Percentiles rank a stretch among this genome's conserved stretches.
Evolutionary conservation across 2,888 invertebrate species (phyloP).

Genomic region (Chrysomela aeneicollis): DNA sequence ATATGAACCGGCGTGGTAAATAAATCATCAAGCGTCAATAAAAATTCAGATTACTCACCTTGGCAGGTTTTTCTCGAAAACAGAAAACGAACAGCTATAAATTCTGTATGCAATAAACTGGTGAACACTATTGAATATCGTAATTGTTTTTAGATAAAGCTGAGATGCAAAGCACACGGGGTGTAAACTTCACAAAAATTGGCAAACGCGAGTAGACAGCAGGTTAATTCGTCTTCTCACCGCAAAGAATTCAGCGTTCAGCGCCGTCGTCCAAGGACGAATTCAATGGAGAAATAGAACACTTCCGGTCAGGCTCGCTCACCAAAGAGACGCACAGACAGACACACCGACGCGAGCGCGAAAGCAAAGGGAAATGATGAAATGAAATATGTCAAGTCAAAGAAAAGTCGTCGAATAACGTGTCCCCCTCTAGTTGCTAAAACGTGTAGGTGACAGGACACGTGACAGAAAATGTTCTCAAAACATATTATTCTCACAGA

Average conservation of each 20-base stretch:
- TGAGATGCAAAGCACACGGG: slow-evolving; percentile 51
- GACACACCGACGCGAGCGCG: neutral
- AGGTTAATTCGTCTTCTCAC: slow-evolving; percentile 41
- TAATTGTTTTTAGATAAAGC: slow-evolving; percentile 52
- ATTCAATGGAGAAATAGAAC: slow-evolving; percentile 41
- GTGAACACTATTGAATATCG: slow-evolving; percentile 37
- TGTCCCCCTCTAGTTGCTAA: too few relatives aligned
- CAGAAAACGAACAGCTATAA: slow-evolving; percentile 18
- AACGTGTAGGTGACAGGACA: too few relatives aligned
- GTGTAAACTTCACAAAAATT: slow-evolving; percentile 58
- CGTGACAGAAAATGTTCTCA: too few relatives aligned
- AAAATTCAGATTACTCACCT: slow-evolving; percentile 45
- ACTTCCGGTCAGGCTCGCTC: slow-evolving; percentile 13
- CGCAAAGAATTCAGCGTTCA: slow-evolving; percentile 37
- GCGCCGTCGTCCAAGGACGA: slow-evolving; percentile 44
- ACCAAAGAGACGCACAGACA: neutral
- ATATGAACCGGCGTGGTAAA: slow-evolving; percentile 44
- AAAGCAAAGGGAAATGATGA: neutral
- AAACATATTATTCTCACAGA: too few relatives aligned
- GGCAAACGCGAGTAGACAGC: slow-evolving; percentile 38
- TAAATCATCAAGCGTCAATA: slow-evolving; percentile 41
- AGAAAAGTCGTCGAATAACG: too few relatives aligned
- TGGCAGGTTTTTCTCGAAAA: slow-evolving; percentile 34
- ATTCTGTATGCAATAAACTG: slow-evolving; percentile 25
- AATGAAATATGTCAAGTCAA: neutral